Evolutionary conservation across 2,888 invertebrate species (phyloP).

Genomic region (Acanthoscelides obtectus): DNA sequence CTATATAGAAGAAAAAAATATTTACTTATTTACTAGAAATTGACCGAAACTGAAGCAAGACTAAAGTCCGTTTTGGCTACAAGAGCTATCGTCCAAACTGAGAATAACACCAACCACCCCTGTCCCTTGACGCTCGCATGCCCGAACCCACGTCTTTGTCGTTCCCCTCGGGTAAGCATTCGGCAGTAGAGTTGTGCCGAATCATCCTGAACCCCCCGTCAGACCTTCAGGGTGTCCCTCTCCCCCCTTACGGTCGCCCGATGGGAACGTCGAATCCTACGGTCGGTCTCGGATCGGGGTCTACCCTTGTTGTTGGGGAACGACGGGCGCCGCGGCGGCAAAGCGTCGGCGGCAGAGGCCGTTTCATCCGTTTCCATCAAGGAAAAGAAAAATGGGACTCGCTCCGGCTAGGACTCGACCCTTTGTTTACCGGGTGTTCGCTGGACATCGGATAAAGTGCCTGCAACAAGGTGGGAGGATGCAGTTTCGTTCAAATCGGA

Average conservation of each 20-base stretch:
- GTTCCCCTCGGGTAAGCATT: slow-evolving; percentile 38
- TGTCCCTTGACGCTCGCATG: slow-evolving; percentile 14
- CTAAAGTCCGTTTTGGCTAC: no score
- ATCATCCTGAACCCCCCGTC: slow-evolving; percentile 43
- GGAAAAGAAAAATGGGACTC: not conserved
- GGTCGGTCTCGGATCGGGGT: not conserved
- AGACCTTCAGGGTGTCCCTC: not conserved
- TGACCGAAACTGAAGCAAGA: no score
- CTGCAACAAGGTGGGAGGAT: no score
- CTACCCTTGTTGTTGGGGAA: not conserved
- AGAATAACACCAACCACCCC: no score
- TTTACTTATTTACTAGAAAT: no score
- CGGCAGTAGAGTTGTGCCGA: slow-evolving; percentile 44
- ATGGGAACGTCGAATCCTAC: not conserved
- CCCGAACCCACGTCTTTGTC: not conserved
- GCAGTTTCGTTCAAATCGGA: no score
- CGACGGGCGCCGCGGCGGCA: no score
- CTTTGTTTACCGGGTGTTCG: not conserved
- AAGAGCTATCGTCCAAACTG: no score
- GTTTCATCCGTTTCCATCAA: not conserved
- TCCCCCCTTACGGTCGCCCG: not conserved
- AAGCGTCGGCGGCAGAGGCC: not conserved
- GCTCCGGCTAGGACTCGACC: not conserved
- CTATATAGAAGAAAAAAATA: no score
- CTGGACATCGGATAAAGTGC: not conserved